Evolutionary conservation across 2,888 invertebrate genomes (phyloP).

Genomic region (Drosophila prostipennis): DNA sequence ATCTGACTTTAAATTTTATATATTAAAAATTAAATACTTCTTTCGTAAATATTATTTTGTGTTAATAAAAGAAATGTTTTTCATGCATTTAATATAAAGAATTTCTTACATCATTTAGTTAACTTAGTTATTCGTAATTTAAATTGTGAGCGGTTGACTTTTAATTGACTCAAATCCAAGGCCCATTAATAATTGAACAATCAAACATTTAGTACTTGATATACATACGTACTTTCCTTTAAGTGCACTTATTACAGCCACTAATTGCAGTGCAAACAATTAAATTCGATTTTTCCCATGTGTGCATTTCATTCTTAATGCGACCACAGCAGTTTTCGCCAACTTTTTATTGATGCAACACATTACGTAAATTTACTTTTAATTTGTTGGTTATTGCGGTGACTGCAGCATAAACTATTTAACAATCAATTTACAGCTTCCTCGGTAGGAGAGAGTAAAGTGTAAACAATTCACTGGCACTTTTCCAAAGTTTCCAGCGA

Average conservation of each 20-base stretch:
- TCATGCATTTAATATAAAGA: too few species aligned
- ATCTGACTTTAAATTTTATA: too few species aligned
- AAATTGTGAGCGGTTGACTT: not conserved
- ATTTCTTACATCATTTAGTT: not conserved
- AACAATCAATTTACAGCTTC: slow-evolving; percentile 9
- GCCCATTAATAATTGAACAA: not conserved
- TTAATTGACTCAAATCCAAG: not conserved
- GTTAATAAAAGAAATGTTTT: too few species aligned
- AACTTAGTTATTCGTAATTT: not conserved
- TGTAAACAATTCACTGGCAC: slow-evolving; percentile 9
- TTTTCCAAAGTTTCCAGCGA: slow-evolving; percentile 3
- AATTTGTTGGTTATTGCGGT: slow-evolving; percentile 27
- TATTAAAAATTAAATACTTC: too few species aligned
- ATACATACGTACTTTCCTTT: not conserved
- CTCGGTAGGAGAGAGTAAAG: not conserved
- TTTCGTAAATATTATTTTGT: too few species aligned
- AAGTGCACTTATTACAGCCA: not conserved
- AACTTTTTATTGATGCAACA: slow-evolving; percentile 16
- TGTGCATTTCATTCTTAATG: slow-evolving; percentile 22
- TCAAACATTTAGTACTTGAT: not conserved
- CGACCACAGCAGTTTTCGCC: slow-evolving; percentile 8
- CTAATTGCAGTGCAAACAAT: slow-evolving; percentile 7
- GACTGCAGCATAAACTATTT: slow-evolving; percentile 21
- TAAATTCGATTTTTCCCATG: slow-evolving; percentile 4
- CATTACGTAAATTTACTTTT: slow-evolving; percentile 30